Conservation (phyloP, 2,888 invertebrate species). For the Pollenia griseotomentosa region DNA sequence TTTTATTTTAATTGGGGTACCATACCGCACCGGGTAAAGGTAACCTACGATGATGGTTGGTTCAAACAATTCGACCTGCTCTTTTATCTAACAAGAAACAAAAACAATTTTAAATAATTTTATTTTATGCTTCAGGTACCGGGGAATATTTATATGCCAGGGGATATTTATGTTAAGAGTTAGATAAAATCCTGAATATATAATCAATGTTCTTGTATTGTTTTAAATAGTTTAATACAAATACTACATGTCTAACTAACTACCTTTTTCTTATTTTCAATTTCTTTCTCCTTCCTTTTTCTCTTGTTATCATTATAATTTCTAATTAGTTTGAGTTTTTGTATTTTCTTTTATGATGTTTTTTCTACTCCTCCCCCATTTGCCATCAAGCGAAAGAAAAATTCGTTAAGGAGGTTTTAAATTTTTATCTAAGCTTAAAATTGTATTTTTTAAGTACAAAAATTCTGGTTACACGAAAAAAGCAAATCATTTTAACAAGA, state of each 20-base stretch:
- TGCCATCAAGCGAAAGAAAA: background rate
- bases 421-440: conserved; percentile 2
- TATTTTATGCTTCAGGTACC: background rate
- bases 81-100: background rate
- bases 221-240: background rate
- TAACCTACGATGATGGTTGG: background rate
- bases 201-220: too few species aligned
- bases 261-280: background rate
- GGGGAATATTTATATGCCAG: too few species aligned
- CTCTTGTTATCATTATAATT: conserved; percentile 41
- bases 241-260: background rate
- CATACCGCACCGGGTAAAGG: rapidly evolving
- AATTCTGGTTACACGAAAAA: background rate
- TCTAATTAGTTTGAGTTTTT: conserved; percentile 38
- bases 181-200: too few species aligned
- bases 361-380: background rate
- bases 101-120: background rate
- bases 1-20: too few species aligned
- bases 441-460: background rate
- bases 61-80: background rate
- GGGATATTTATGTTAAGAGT: too few species aligned
- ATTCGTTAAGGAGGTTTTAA: background rate
- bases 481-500: conserved; percentile 11
- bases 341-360: background rate
- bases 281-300: background rate